These are phyloP conservation scores for Saccostrea cuccullata DNA, from an alignment of 1,140 invertebrate species.

Conservation along the genomic window DNA sequence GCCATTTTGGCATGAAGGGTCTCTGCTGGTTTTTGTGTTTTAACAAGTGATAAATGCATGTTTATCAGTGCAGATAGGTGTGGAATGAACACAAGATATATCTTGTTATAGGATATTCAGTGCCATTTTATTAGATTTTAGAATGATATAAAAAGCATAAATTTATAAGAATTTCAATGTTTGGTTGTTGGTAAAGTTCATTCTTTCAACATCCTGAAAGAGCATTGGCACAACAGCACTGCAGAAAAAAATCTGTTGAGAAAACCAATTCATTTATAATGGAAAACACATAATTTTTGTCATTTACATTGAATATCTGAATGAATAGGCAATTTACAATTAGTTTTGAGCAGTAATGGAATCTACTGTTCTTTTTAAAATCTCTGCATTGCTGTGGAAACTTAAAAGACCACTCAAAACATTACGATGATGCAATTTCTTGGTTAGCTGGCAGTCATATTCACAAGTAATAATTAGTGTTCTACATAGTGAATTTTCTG, in stretches of 20 bases:
- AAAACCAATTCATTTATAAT: not conserved
- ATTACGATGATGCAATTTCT: slow-evolving; percentile 11
- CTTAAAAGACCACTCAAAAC: not conserved
- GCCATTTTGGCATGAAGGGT: not conserved
- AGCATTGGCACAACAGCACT: too few relatives aligned
- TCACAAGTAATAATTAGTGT: slow-evolving; percentile 22
- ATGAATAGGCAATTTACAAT: too few relatives aligned
- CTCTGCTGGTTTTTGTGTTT: not conserved
- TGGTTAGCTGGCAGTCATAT: slow-evolving; percentile 12
- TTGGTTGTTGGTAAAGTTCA: not conserved
- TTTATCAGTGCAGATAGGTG: not conserved
- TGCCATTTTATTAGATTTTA: slow-evolving; percentile 18
- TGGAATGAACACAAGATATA: slow-evolving; percentile 13
- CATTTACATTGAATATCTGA: not conserved
- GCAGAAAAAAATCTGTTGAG: too few relatives aligned
- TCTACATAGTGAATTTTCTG: not conserved
- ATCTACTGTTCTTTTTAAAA: not conserved
- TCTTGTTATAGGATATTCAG: not conserved
- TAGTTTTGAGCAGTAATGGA: not conserved
- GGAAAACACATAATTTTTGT: not conserved
- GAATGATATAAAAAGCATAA: not conserved
- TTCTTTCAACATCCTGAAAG: not conserved
- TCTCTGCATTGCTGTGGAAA: not conserved
- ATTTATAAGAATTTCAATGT: not conserved
- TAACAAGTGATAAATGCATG: slow-evolving; percentile 31